Evolutionary conservation across 2,797 vertebrate genomes (phyloP), one percentile per base, ranked within the genome.

Genomic region (Diceros bicornis): DNA sequence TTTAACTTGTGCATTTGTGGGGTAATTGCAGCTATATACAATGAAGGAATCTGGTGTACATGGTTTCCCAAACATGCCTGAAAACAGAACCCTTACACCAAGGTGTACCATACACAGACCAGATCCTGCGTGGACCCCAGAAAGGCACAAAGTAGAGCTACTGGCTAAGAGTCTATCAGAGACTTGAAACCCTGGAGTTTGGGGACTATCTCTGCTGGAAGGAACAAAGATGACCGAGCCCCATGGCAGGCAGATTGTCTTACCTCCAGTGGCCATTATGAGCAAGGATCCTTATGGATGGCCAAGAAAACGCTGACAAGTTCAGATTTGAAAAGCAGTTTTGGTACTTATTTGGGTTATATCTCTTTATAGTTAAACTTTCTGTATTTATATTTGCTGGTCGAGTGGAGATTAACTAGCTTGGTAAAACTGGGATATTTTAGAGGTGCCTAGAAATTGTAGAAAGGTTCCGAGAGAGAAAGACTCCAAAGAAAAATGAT

Each of bases 311-410:
- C 0, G 13, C 14, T 71, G 55, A 17, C n/a, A 69, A 66, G 11
- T 62, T 92, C 74, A 96, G 7, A 81, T 82, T 37, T 75, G 5
- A 52, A 44, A 79, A 71, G 1, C 6, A 82, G 7, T 77, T 93
- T 89, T 27, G 23, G 20, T 77, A 37, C 27, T 93, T 93, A 66
- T 3, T 32, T 68, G 71, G 14, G 41, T 77, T 71, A 27, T 71
- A 6, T 13, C 29, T 90, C 68, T 69, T 81, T 21, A 27, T 69
- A 69, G 47, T 79, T 74, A 90, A 94, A 66, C 7, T 89, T 62
- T 88, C 57, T 94, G 13, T 61, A 32, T 87, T 44, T 92, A 25
- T 41, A 57, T 94, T 87, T 92, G 18, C n/a, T 91, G 20, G 7
- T 55, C 20, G 72, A 81, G 32, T 3, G 59, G n/a, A 10, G 61